A percentile compares a stretch with the other conserved stretches of the same genome.
Conservation (phyloP, 2,113 vertebrate genomes). For the Cyprinodon brontotheroides region DNA sequence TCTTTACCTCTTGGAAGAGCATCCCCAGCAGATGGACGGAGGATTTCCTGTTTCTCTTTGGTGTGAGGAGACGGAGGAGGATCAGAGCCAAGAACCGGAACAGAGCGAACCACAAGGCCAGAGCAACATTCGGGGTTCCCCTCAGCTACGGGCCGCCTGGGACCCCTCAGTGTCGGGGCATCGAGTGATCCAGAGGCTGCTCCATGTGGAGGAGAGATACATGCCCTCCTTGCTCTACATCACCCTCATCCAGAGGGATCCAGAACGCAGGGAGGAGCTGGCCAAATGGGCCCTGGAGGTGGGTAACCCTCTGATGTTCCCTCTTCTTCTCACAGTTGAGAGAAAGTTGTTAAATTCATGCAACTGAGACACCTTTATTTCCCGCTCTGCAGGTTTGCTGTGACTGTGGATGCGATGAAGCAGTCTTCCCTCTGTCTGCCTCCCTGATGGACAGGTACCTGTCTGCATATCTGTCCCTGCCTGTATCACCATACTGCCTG, state of each 20-base stretch:
- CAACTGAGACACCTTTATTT: not conserved
- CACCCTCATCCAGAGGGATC: constrained; percentile 77
- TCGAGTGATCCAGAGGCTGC: constrained; percentile 78
- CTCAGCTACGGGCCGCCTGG: constrained; percentile 72
- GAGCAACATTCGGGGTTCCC: not conserved
- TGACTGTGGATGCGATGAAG: constrained; percentile 77
- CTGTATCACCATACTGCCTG: constrained; percentile 71
- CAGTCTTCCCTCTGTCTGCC: constrained; percentile 79
- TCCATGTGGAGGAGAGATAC: constrained; percentile 78
- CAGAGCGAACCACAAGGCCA: not conserved
- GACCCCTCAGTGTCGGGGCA: constrained; percentile 79
- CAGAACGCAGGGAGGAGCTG: constrained; percentile 77
- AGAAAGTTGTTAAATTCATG: not conserved
- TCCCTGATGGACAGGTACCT: constrained; percentile 82
- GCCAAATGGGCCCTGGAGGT: constrained; percentile 83
- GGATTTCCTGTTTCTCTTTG: constrained; percentile 76
- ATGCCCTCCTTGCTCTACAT: constrained; percentile 77
- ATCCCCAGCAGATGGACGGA: constrained; percentile 38
- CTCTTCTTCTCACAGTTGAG: not conserved
- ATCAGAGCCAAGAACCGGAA: constrained; percentile 25
- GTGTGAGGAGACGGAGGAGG: constrained; percentile 77
- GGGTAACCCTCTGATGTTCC: not conserved
- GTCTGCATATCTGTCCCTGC: constrained; percentile 68
- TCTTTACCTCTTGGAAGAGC: constrained; percentile 12
- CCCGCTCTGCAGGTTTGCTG: constrained; percentile 76